phyloP scores from a whole-genome alignment of 2,797 vertebrate species.

The Syngnathus acus region DNA sequence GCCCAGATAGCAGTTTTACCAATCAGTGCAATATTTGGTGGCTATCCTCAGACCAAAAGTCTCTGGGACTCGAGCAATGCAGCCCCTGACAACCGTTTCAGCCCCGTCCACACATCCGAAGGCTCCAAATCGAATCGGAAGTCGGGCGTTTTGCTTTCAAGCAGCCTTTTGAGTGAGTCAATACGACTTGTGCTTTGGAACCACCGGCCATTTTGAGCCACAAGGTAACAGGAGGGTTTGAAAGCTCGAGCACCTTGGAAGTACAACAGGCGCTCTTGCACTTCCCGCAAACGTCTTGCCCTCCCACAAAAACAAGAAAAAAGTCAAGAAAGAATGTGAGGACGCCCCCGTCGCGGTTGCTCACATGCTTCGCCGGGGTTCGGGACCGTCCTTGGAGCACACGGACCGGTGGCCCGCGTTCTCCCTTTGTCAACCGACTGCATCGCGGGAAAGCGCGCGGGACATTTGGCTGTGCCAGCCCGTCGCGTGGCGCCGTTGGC shows the following conservation, averaged over 20 bases:
- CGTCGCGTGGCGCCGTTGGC: conserved; percentile 64
- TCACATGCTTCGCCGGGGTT: conserved; percentile 71
- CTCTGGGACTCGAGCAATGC: neutral
- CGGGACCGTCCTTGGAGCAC: conserved; percentile 64
- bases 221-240: neutral
- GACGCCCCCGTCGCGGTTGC: conserved; percentile 52
- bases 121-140: neutral
- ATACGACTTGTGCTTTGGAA: neutral
- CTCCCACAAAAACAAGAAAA: conserved; percentile 24
- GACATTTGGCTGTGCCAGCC: conserved; percentile 76
- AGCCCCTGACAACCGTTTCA: neutral
- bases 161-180: neutral
- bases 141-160: neutral
- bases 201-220: neutral
- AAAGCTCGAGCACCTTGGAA: conserved; percentile 75
- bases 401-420: conserved; percentile 67
- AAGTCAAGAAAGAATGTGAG: conserved; percentile 6
- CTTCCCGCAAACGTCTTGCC: conserved; percentile 38
- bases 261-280: conserved; percentile 52
- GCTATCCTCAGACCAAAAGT: neutral
- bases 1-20: neutral
- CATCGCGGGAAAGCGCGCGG: conserved; percentile 73
- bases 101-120: too few relatives aligned
- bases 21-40: neutral
- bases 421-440: conserved; percentile 78